Evolutionary conservation across 1,140 invertebrate genomes (phyloP).

Genomic region (Pygmarrhopalites habei): DNA sequence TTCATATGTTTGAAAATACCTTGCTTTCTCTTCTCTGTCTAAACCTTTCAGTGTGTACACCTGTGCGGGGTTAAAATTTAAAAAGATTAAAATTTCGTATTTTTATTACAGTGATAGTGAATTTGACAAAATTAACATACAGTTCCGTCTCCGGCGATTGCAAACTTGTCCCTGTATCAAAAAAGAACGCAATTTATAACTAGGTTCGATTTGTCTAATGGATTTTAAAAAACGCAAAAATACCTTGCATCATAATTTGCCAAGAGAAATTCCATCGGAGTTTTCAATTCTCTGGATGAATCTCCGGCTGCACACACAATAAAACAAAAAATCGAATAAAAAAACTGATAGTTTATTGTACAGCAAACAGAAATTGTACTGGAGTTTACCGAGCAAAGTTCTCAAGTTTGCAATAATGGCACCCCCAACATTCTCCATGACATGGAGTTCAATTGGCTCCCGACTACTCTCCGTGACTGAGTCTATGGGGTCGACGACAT

Average conservation of each 20-base stretch:
- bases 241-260: slow-evolving; percentile 71
- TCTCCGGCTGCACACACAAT: too few relatives aligned
- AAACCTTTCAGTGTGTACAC: slow-evolving; percentile 64
- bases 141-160: slow-evolving; percentile 66
- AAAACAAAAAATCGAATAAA: too few relatives aligned
- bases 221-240: too few relatives aligned
- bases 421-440: slow-evolving; percentile 67
- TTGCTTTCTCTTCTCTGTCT: slow-evolving; percentile 65
- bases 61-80: too few relatives aligned
- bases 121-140: too few relatives aligned
- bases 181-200: too few relatives aligned
- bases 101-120: too few relatives aligned
- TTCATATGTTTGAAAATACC: slow-evolving; percentile 43
- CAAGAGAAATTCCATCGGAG: slow-evolving; percentile 58
- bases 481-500: slow-evolving; percentile 68
- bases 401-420: slow-evolving; percentile 60
- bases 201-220: too few relatives aligned
- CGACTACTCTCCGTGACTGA: slow-evolving; percentile 57
- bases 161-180: slow-evolving; percentile 62
- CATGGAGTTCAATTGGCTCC: slow-evolving; percentile 64
- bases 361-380: too few relatives aligned
- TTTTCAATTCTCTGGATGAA: slow-evolving; percentile 24
- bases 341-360: too few relatives aligned
- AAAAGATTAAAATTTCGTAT: too few relatives aligned
- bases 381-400: slow-evolving; percentile 41